A percentile compares a stretch with the other conserved stretches of the same genome.
Conservation (phyloP, 2,888 invertebrate genomes). For the Stomorhina lunata region DNA sequence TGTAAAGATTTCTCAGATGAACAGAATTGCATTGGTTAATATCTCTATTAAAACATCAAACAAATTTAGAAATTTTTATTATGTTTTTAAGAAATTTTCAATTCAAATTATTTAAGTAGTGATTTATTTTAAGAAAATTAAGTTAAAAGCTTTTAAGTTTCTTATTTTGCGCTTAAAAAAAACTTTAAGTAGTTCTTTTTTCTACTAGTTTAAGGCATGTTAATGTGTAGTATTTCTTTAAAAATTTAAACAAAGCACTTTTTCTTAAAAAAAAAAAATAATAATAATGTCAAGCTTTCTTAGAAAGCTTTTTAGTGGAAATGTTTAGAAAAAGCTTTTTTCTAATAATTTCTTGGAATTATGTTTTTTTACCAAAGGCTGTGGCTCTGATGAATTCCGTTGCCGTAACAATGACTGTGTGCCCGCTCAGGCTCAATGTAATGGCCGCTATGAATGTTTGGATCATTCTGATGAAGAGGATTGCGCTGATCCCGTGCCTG, state of each 20-base stretch:
- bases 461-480: slow-evolving; percentile 86
- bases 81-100: not conserved
- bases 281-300: not conserved
- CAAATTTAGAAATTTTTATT: not conserved
- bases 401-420: slow-evolving; percentile 87
- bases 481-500: slow-evolving; percentile 78
- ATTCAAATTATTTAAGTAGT: slow-evolving; percentile 7
- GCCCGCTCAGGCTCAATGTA: slow-evolving; percentile 83
- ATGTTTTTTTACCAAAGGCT: slow-evolving; percentile 80
- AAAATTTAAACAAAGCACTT: slow-evolving; percentile 21
- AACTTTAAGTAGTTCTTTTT: slow-evolving; percentile 25
- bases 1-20: slow-evolving; percentile 95
- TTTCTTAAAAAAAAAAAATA: not conserved
- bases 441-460: slow-evolving; percentile 83
- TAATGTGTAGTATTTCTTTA: slow-evolving; percentile 43
- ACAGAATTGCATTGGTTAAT: slow-evolving; percentile 88
- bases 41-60: slow-evolving; percentile 58
- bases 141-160: not conserved
- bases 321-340: not conserved
- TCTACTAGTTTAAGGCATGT: slow-evolving; percentile 32
- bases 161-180: slow-evolving; percentile 5
- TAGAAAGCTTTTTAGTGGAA: not conserved
- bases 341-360: not conserved
- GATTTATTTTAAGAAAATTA: not conserved
- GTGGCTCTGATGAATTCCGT: slow-evolving; percentile 84